Percentiles rank a stretch among this genome's conserved stretches.
Conservation (phyloP, 2,113 vertebrate species). For the Saccopteryx bilineata region DNA sequence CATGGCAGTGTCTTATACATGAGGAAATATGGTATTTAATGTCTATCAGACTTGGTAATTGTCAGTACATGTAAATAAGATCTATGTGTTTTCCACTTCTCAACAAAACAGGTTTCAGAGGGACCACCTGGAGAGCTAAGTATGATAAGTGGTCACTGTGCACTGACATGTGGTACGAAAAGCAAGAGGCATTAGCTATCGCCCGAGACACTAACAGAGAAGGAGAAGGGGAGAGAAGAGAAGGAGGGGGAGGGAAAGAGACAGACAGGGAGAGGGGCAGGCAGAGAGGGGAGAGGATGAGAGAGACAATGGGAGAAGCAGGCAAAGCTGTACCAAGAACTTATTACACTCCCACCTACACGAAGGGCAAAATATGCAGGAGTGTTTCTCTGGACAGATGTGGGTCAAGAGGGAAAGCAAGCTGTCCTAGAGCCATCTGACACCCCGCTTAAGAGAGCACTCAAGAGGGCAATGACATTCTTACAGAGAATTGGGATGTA, state of each 20-base stretch:
- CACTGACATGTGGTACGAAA: neutral
- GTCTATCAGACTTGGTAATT: neutral
- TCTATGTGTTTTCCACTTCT: slow-evolving; percentile 16
- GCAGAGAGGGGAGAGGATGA: neutral
- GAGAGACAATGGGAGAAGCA: neutral
- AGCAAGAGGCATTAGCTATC: neutral
- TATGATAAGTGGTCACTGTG: neutral
- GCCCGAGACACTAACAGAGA: neutral
- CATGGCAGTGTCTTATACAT: too few species aligned
- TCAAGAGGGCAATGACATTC: neutral
- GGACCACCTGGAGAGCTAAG: neutral
- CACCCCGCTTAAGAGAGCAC: neutral
- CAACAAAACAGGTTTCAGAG: neutral
- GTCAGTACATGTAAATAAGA: slow-evolving; percentile 34
- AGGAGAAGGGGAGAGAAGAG: neutral
- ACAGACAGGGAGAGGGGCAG: neutral
- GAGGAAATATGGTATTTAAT: neutral
- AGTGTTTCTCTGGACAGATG: neutral
- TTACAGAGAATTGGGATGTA: neutral
- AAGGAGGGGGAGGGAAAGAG: neutral
- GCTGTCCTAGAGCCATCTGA: neutral
- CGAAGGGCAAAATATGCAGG: neutral
- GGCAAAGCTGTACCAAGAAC: neutral
- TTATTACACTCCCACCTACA: neutral
- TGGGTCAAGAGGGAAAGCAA: neutral